Conservation (phyloP, 1,140 invertebrate genomes). For the Orussus abietinus region DNA sequence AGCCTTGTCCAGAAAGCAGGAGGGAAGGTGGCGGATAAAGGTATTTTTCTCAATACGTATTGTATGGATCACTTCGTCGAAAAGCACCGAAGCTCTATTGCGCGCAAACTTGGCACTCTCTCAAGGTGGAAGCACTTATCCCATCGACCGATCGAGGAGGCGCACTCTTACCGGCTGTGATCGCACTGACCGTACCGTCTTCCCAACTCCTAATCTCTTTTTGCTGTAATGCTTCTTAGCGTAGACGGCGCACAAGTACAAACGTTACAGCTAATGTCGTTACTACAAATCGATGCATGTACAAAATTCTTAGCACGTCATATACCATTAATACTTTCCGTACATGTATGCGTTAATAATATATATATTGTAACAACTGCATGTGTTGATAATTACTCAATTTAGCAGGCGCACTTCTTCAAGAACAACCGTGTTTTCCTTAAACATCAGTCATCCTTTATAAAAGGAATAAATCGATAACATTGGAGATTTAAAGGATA, state of each 20-base stretch:
- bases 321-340: slow-evolving; percentile 39
- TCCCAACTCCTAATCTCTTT: not conserved
- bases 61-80: no score
- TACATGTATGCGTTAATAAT: slow-evolving; percentile 25
- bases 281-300: slow-evolving; percentile 33
- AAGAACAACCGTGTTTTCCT: slow-evolving; percentile 35
- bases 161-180: slow-evolving; percentile 32
- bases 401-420: slow-evolving; percentile 35
- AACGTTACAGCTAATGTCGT: slow-evolving; percentile 33
- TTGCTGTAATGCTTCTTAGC: slow-evolving; percentile 24
- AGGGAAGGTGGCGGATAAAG: slow-evolving; percentile 30
- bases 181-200: slow-evolving; percentile 34
- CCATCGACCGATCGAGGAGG: slow-evolving; percentile 26
- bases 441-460: slow-evolving; percentile 45
- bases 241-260: slow-evolving; percentile 35
- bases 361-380: slow-evolving; percentile 33
- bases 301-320: slow-evolving; percentile 40
- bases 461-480: slow-evolving; percentile 48
- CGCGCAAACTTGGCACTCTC: slow-evolving; percentile 31
- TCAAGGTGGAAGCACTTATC: slow-evolving; percentile 17
- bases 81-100: slow-evolving; percentile 22
- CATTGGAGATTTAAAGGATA: slow-evolving; percentile 46
- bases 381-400: slow-evolving; percentile 38
- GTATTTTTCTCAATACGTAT: slow-evolving; percentile 31
- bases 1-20: slow-evolving; percentile 28